Percentiles rank a stretch among this genome's conserved stretches.
Evolutionary conservation across 2,113 vertebrate genomes (phyloP).

Genomic region (Pampusana beccarii): DNA sequence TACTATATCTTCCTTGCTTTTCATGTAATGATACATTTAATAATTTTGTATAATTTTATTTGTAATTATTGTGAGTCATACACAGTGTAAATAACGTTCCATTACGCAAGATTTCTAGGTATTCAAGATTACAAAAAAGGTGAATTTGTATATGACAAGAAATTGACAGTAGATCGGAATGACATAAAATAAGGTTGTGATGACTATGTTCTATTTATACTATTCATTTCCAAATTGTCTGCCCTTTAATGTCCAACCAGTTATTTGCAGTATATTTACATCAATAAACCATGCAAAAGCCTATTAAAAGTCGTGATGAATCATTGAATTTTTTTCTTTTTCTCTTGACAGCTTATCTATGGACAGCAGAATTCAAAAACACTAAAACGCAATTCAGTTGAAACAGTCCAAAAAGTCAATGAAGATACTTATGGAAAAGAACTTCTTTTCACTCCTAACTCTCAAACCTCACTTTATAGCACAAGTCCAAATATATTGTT

Average conservation of each 20-base stretch:
- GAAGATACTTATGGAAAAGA: not conserved
- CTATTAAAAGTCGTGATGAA: not conserved
- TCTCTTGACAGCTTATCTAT: not conserved
- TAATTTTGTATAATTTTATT: slow-evolving; percentile 63
- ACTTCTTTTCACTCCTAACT: not conserved
- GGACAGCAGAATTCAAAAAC: not conserved
- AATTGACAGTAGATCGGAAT: slow-evolving; percentile 56
- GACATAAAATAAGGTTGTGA: slow-evolving; percentile 68
- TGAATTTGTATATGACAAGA: slow-evolving; percentile 72
- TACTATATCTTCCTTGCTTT: slow-evolving; percentile 52
- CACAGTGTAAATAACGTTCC: slow-evolving; percentile 75
- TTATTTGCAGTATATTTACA: slow-evolving; percentile 77
- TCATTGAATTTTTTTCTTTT: not conserved
- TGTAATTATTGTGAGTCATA: slow-evolving; percentile 55
- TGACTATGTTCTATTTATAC: slow-evolving; percentile 68
- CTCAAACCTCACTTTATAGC: not conserved
- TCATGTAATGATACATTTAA: slow-evolving; percentile 42
- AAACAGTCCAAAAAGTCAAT: not conserved
- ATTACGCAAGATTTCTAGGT: slow-evolving; percentile 68
- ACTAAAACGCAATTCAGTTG: not conserved
- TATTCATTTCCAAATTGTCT: slow-evolving; percentile 63
- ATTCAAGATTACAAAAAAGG: slow-evolving; percentile 52
- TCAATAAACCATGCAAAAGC: slow-evolving; percentile 77
- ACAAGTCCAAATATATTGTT: not conserved
- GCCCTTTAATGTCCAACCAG: slow-evolving; percentile 60